Evolutionary conservation across 2,797 vertebrate genomes (phyloP).

Genomic region (Cercopithecus mitis): DNA sequence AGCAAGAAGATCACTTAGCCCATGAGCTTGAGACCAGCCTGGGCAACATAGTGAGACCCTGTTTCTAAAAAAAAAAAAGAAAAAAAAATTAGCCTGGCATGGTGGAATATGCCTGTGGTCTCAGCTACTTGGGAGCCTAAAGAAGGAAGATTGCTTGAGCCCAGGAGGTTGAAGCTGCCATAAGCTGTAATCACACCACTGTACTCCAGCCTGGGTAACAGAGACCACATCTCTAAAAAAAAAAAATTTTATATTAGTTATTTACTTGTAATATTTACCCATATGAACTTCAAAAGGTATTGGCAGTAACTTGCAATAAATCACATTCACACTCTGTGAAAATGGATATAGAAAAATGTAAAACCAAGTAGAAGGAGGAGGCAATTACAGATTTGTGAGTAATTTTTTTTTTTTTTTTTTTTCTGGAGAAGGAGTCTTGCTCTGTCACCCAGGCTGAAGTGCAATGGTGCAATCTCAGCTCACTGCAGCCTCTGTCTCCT

Average conservation of each 20-base stretch:
- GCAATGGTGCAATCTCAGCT: background rate
- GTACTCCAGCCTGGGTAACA: background rate
- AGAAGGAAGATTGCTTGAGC: background rate
- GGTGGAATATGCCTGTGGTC: background rate
- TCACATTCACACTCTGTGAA: background rate
- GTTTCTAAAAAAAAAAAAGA: background rate
- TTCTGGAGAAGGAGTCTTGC: background rate
- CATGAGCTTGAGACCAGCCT: too few species aligned
- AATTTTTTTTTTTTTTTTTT: background rate
- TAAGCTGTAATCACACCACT: background rate
- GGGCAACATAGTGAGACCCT: background rate
- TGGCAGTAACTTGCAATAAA: background rate
- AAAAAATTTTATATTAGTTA: background rate
- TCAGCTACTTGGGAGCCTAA: background rate
- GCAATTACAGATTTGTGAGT: background rate
- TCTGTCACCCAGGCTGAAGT: background rate
- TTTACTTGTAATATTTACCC: background rate
- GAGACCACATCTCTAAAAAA: background rate
- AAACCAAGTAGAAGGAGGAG: background rate
- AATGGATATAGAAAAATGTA: background rate
- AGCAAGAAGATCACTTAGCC: background rate
- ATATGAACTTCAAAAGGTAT: background rate
- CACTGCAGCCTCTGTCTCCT: background rate
- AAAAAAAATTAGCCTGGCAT: background rate
- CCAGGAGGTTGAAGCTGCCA: background rate